Conservation (phyloP, 2,113 vertebrate genomes). For the Perccottus glenii region DNA sequence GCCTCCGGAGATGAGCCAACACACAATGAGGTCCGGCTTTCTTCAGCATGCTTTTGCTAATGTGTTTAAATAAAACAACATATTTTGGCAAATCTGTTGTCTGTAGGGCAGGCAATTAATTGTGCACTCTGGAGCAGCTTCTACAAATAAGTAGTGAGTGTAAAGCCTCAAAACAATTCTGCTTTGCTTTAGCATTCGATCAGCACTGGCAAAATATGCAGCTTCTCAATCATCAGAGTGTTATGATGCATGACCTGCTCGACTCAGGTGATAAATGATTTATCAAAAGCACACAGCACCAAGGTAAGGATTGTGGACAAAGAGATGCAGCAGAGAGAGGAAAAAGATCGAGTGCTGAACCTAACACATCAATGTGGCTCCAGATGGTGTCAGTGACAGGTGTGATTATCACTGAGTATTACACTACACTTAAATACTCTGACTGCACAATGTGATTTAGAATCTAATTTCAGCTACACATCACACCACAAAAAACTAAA, state of each 20-base stretch:
- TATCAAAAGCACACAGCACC: slow-evolving; percentile 52
- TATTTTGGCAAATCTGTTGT: slow-evolving; percentile 20
- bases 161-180: too few relatives aligned
- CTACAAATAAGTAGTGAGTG: slow-evolving; percentile 3
- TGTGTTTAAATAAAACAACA: slow-evolving; percentile 38
- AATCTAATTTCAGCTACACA: slow-evolving; percentile 51
- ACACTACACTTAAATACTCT: slow-evolving; percentile 42
- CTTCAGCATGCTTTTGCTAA: slow-evolving; percentile 25
- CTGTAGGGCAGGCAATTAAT: slow-evolving; percentile 33
- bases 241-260: slow-evolving; percentile 59
- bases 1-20: slow-evolving; percentile 59
- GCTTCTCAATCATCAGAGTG: slow-evolving; percentile 52
- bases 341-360: slow-evolving; percentile 16
- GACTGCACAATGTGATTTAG: slow-evolving; percentile 42
- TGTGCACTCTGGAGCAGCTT: neutral
- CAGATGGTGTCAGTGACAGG: slow-evolving; percentile 63
- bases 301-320: slow-evolving; percentile 35
- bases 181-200: slow-evolving; percentile 16
- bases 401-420: slow-evolving; percentile 57
- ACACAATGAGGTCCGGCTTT: slow-evolving; percentile 32
- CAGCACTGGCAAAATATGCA: slow-evolving; percentile 34
- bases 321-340: slow-evolving; percentile 16
- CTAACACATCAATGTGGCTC: slow-evolving; percentile 15
- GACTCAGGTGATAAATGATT: slow-evolving; percentile 61
- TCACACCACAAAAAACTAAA: slow-evolving; percentile 20